Percentiles rank a stretch among this genome's conserved stretches.
These are phyloP conservation scores for Drosophila tristis DNA, from an alignment of 1,140 invertebrate genomes.

Conservation along the genomic window DNA sequence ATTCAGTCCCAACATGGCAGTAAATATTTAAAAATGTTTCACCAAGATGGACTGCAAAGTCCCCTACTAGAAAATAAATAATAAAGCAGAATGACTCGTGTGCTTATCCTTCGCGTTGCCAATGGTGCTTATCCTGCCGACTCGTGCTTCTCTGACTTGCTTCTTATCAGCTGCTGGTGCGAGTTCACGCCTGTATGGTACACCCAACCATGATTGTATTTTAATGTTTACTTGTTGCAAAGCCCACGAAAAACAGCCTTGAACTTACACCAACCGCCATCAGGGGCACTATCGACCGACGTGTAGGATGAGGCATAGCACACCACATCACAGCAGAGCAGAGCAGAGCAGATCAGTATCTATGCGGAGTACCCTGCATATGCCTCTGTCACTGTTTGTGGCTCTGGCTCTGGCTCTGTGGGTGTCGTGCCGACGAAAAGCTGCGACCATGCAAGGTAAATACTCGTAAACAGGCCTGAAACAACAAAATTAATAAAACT, in stretches of 20 bases:
- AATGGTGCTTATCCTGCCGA: too few species aligned
- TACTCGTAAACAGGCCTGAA: slow-evolving; percentile 28
- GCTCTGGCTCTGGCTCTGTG: not conserved
- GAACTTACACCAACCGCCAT: slow-evolving; percentile 65
- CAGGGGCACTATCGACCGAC: slow-evolving; percentile 51
- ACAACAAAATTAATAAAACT: slow-evolving; percentile 46
- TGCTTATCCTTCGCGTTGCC: too few species aligned
- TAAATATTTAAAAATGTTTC: too few species aligned
- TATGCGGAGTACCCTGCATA: too few species aligned
- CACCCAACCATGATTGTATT: slow-evolving; percentile 1
- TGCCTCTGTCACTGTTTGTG: too few species aligned
- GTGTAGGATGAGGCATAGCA: slow-evolving; percentile 19
- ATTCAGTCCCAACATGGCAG: too few species aligned
- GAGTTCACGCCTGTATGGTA: not conserved
- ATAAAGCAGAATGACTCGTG: too few species aligned
- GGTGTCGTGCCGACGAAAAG: slow-evolving; percentile 30
- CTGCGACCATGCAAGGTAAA: slow-evolving; percentile 57
- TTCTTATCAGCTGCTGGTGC: not conserved
- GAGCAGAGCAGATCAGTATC: not conserved
- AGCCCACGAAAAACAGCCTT: slow-evolving; percentile 53
- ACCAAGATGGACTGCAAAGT: too few species aligned
- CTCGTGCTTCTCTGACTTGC: slow-evolving; percentile 3
- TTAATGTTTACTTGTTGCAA: slow-evolving; percentile 33
- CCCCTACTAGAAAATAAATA: too few species aligned
- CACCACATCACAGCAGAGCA: too few species aligned